These are phyloP conservation scores for Nephrocerus scutellatus DNA, from an alignment of 2,888 invertebrate genomes.

Conservation along the genomic window DNA sequence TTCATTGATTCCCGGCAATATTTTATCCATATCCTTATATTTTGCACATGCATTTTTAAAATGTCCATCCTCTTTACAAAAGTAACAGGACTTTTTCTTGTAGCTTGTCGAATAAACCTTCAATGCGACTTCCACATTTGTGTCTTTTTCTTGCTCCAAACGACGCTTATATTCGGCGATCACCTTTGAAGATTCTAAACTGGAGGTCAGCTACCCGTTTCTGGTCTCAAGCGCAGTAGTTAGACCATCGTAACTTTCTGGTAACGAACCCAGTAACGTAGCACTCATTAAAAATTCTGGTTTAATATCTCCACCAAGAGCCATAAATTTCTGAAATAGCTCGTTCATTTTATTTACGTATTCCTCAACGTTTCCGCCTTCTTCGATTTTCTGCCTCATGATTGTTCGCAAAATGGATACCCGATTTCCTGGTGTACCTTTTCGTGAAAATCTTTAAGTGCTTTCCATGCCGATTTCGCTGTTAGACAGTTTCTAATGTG, in stretches of 20 bases:
- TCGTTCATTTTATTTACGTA: slow-evolving; percentile 17
- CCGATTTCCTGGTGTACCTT: slow-evolving; percentile 14
- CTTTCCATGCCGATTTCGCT: slow-evolving; percentile 12
- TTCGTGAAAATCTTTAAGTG: slow-evolving; percentile 14
- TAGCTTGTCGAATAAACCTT: no score
- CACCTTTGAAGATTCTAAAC: slow-evolving; percentile 12
- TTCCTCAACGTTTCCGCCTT: slow-evolving; percentile 15
- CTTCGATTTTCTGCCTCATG: slow-evolving; percentile 14
- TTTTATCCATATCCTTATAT: slow-evolving; percentile 15
- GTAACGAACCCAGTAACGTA: no score
- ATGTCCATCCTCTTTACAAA: slow-evolving; percentile 18
- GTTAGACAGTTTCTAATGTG: slow-evolving; percentile 7
- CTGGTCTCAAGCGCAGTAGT: slow-evolving; percentile 18
- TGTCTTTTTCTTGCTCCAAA: slow-evolving; percentile 1
- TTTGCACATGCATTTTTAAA: slow-evolving; percentile 15
- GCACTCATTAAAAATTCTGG: slow-evolving; percentile 15
- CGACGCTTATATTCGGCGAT: slow-evolving; percentile 17
- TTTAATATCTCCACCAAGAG: slow-evolving; percentile 8
- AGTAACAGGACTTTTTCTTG: slow-evolving; percentile 15
- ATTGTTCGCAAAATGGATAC: slow-evolving; percentile 19
- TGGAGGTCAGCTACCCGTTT: slow-evolving; percentile 9
- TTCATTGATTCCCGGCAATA: slow-evolving; percentile 7
- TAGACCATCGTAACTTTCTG: slow-evolving; percentile 18
- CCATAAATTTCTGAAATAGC: slow-evolving; percentile 13
- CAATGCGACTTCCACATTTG: slow-evolving; percentile 1